A percentile compares a stretch with the other conserved stretches of the same genome.
Evolutionary conservation across 1,140 invertebrate species (phyloP).

Genomic region (Anastrepha obliqua): DNA sequence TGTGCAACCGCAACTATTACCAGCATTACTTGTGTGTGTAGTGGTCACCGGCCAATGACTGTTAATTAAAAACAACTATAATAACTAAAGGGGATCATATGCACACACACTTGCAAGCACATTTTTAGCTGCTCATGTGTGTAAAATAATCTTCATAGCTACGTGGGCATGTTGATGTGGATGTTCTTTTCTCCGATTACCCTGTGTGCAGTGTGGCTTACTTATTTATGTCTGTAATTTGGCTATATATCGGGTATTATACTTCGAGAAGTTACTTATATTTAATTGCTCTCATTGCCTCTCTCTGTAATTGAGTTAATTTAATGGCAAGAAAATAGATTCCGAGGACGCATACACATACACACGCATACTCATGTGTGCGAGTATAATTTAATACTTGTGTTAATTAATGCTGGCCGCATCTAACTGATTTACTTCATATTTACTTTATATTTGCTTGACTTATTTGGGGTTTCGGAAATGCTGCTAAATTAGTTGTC

Average conservation of each 20-base stretch:
- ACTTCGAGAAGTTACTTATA: not conserved
- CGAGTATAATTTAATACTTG: not conserved
- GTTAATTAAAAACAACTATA: slow-evolving; percentile 32
- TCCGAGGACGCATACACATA: not conserved
- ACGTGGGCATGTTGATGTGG: not conserved
- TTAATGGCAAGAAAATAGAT: slow-evolving; percentile 21
- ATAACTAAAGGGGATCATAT: not conserved
- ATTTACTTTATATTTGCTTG: slow-evolving; percentile 6
- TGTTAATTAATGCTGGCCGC: not conserved
- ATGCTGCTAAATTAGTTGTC: not conserved
- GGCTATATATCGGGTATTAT: slow-evolving; percentile 3
- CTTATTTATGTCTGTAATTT: slow-evolving; percentile 35
- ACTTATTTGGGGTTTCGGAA: not conserved
- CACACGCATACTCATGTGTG: not conserved
- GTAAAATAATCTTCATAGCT: not conserved
- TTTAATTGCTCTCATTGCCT: slow-evolving; percentile 1
- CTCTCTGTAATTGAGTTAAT: slow-evolving; percentile 21
- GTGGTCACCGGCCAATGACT: not conserved
- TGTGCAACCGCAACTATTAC: slow-evolving; percentile 1
- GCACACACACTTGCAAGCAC: not conserved
- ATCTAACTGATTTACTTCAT: not conserved
- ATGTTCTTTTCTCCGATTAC: not conserved
- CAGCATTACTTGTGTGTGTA: not conserved
- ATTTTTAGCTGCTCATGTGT: not conserved
- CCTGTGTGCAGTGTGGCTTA: not conserved